These are phyloP conservation scores for Nothocercus julius DNA, from an alignment of 2,113 vertebrate genomes.

Conservation along the genomic window DNA sequence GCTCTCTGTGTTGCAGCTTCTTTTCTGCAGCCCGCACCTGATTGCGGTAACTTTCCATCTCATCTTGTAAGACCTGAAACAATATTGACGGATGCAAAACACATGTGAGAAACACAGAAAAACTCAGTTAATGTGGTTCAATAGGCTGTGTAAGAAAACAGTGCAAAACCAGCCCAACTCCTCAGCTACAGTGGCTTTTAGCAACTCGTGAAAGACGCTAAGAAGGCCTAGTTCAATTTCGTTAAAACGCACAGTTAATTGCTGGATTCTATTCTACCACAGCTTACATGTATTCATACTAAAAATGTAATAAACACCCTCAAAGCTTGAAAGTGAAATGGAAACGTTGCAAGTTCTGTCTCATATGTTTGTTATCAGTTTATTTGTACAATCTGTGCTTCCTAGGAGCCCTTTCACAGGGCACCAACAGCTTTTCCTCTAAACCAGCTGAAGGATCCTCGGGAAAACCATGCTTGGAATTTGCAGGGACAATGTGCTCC, in stretches of 20 bases:
- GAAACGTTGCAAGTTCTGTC: neutral
- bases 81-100: neutral
- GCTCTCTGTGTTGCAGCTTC: conserved; percentile 83
- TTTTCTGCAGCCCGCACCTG: conserved; percentile 80
- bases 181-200: neutral
- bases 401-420: neutral
- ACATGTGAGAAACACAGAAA: neutral
- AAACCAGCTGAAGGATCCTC: conserved; percentile 7
- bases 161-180: neutral
- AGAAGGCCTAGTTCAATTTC: neutral
- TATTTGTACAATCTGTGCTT: neutral
- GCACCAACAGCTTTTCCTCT: neutral
- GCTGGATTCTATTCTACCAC: neutral
- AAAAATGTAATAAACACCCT: neutral
- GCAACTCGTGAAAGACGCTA: fast-evolving
- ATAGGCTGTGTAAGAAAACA: neutral
- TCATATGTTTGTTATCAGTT: neutral
- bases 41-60: conserved; percentile 80
- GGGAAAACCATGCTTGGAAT: conserved; percentile 52
- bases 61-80: conserved; percentile 86
- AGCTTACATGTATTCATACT: neutral
- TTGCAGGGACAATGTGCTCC: conserved; percentile 45
- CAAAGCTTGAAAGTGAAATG: neutral
- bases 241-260: neutral
- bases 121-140: neutral